phyloP scores from a whole-genome alignment of 1,140 invertebrate species.

The Pseudoatta argentina region DNA sequence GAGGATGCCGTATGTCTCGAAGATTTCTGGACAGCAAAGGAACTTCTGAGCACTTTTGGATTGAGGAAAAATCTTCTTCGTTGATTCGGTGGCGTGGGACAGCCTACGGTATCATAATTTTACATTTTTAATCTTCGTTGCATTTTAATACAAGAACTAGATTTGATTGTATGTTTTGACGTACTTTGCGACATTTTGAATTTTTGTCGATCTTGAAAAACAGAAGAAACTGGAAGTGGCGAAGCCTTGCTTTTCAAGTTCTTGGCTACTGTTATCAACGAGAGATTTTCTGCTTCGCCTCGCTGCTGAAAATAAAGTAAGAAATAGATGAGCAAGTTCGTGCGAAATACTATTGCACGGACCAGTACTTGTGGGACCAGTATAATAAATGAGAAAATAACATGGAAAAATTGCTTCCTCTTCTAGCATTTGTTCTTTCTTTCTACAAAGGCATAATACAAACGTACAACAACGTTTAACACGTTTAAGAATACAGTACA shows the following conservation, averaged over 20 bases:
- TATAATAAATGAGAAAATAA: not conserved
- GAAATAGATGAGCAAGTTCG: not conserved
- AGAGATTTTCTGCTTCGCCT: slow-evolving; percentile 70
- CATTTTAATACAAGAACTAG: not conserved
- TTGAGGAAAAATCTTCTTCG: slow-evolving; percentile 93
- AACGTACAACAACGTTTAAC: not conserved
- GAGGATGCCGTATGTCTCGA: slow-evolving; percentile 80
- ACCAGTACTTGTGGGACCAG: not conserved
- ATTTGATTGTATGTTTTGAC: slow-evolving; percentile 65
- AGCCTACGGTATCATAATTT: slow-evolving; percentile 86
- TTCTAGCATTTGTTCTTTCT: not conserved
- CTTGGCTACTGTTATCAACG: slow-evolving; percentile 74
- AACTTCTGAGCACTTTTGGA: slow-evolving; percentile 91
- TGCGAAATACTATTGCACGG: not conserved
- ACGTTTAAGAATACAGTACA: not conserved
- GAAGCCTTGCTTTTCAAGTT: slow-evolving; percentile 80
- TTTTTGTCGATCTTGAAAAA: slow-evolving; percentile 78
- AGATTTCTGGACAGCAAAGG: slow-evolving; percentile 87
- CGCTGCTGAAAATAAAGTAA: slow-evolving; percentile 59
- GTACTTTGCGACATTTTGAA: slow-evolving; percentile 85
- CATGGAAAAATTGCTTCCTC: not conserved
- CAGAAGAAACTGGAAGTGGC: slow-evolving; percentile 78
- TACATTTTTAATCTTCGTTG: not conserved
- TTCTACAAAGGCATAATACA: not conserved
- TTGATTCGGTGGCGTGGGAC: slow-evolving; percentile 92